Evolutionary conservation across 30 jellyfish, hydroid and myxozoan genomes (phyloP), one percentile per base, ranked within the genome.

Genomic region (Aurelia sp.): DNA sequence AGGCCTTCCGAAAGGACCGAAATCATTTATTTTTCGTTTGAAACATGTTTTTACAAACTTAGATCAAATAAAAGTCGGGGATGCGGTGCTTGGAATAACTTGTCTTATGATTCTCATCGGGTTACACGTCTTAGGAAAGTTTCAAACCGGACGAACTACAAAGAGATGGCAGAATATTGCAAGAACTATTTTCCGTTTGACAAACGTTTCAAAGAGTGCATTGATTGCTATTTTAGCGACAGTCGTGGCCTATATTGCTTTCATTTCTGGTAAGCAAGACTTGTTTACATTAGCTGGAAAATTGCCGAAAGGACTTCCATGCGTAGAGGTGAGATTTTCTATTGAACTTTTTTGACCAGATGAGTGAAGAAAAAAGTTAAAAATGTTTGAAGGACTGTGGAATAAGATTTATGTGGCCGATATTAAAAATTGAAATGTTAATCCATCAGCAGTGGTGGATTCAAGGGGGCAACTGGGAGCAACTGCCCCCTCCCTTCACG

Each of bases 231-330:
- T 87, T 21, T n/a, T 83, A 65, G 89, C 94, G 30, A 92, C 94
- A 13, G 31, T 68, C 17, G 76, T 87, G 19, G 78, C 93, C 33
- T 92, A 81, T 55, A 53, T 68, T 20, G 65, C 82, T 4, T 52
- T 51, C 31, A 53, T 17, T 13, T 22, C 51, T 51, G 95, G 96
- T 0, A 19, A 86, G 57, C 37, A 15, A 20, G 84, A 82, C 69
- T 9, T 74, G 30, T 86, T 92, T 52, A 79, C 86, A 37, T 61
- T 81, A 6, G 91, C 96, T 3, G 96, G 89, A 16, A 33, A 74
- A 30, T 71, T 92, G 13, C 98, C 97, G 4, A 41, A 63, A 35
- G 98, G 98, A 41, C 50, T 92, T 16, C 98, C 98, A 2, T 18
- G 48, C 27, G 75, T 62, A 1, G 64, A 82, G 93, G 98, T 92